phyloP scores from a whole-genome alignment of 30 jellyfish, hydroid and myxozoan species.

The Aurelia sp. region DNA sequence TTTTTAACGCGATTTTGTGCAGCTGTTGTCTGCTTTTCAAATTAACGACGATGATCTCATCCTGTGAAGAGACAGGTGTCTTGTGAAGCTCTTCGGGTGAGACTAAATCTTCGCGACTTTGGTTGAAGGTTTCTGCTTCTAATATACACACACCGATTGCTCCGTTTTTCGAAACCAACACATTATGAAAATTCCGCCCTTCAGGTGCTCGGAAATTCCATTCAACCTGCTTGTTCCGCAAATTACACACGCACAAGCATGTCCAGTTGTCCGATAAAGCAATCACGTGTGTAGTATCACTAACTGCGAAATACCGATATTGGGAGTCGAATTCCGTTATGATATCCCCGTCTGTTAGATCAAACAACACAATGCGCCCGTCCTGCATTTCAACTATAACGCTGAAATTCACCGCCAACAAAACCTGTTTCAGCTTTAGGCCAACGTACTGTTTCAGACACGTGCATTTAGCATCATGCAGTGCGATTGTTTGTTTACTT shows the following conservation, averaged over 20 bases:
- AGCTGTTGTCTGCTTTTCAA: slow-evolving; percentile 46
- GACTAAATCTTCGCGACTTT: background rate
- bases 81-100: background rate
- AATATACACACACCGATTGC: slow-evolving; percentile 61
- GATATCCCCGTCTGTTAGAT: slow-evolving; percentile 29
- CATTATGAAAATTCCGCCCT: slow-evolving; percentile 62
- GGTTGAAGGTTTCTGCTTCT: slow-evolving; percentile 27
- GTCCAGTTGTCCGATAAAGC: slow-evolving; percentile 42
- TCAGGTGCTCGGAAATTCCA: slow-evolving; percentile 79
- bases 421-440: slow-evolving; percentile 29
- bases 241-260: slow-evolving; percentile 32
- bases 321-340: slow-evolving; percentile 18
- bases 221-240: slow-evolving; percentile 35
- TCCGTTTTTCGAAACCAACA: slow-evolving; percentile 66
- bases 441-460: slow-evolving; percentile 15
- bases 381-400: slow-evolving; percentile 47
- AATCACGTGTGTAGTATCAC: slow-evolving; percentile 47
- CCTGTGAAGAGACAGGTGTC: slow-evolving; percentile 13
- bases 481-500: slow-evolving; percentile 13
- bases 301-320: slow-evolving; percentile 63
- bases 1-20: slow-evolving; percentile 28
- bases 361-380: slow-evolving; percentile 31
- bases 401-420: background rate
- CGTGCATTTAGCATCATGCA: slow-evolving; percentile 33
- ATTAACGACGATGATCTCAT: slow-evolving; percentile 63